Evolutionary conservation across 23 tunicate genomes (phyloP).

Genomic region (Aplidium turbinatum): DNA sequence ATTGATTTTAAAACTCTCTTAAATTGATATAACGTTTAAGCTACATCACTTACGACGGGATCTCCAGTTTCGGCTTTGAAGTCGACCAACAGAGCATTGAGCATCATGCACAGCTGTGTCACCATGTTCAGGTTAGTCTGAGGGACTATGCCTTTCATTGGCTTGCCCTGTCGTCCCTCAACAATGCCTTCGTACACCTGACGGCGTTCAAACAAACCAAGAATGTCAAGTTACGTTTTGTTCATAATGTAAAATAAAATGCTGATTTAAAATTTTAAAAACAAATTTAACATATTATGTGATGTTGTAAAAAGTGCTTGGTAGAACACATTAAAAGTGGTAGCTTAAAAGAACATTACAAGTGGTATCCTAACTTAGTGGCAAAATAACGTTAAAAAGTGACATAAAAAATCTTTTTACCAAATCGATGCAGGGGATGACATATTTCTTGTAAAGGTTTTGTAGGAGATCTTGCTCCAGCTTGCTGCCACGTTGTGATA

Average conservation of each 20-base stretch:
- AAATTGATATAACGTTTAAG: background rate
- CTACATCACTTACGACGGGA: slow-evolving; percentile 56
- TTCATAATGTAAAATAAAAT: too few species aligned
- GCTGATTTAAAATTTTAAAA: too few species aligned
- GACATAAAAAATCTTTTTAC: slow-evolving; percentile 47
- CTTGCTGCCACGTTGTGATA: slow-evolving; percentile 57
- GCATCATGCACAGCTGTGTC: slow-evolving; percentile 96
- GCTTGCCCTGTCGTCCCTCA: slow-evolving; percentile 91
- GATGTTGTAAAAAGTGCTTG: too few species aligned
- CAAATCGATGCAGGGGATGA: slow-evolving; percentile 72
- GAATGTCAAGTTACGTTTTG: too few species aligned
- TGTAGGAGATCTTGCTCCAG: slow-evolving; percentile 77
- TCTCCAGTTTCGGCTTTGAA: slow-evolving; percentile 81
- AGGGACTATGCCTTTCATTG: slow-evolving; percentile 89
- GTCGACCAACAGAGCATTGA: slow-evolving; percentile 75
- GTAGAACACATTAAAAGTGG: too few species aligned
- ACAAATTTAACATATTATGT: too few species aligned
- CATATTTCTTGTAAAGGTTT: slow-evolving; percentile 75
- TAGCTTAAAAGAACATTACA: too few species aligned
- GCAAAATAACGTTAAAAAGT: too few species aligned
- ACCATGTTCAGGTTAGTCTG: slow-evolving; percentile 93
- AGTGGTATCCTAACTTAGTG: too few species aligned
- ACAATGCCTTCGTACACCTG: slow-evolving; percentile 95
- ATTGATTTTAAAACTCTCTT: background rate
- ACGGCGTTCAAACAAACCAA: too few species aligned